phyloP scores from a whole-genome alignment of 2,797 vertebrate species.

The Syngnathus acus region DNA sequence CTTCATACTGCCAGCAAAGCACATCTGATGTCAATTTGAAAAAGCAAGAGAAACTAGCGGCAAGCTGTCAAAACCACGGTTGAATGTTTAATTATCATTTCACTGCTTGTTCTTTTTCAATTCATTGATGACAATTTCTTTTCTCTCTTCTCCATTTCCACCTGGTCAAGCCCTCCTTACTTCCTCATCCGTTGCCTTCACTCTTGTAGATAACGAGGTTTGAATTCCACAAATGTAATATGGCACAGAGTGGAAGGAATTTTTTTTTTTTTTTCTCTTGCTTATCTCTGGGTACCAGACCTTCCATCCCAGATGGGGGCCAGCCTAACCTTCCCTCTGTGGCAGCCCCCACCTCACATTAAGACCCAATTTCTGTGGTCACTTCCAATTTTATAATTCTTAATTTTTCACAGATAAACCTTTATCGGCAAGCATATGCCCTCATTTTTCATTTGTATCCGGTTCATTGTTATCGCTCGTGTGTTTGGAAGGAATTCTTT shows the following conservation, averaged over 20 bases:
- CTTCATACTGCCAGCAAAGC: too few relatives aligned
- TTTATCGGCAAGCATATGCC: not conserved
- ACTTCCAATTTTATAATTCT: conserved; percentile 23
- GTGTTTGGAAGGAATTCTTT: too few relatives aligned
- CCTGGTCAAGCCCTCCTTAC: conserved; percentile 12
- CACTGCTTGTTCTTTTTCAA: conserved; percentile 18
- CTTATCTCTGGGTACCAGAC: conserved; percentile 66
- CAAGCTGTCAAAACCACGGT: not conserved
- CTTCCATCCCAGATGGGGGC: conserved; percentile 51
- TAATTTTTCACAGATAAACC: not conserved
- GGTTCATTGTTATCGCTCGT: not conserved
- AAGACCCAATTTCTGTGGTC: conserved; percentile 16
- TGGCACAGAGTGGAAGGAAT: conserved; percentile 44
- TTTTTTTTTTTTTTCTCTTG: conserved; percentile 35
- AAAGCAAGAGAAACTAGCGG: not conserved
- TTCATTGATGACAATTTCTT: not conserved
- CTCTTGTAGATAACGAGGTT: conserved; percentile 55
- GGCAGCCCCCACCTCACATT: conserved; percentile 8
- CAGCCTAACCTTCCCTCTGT: conserved; percentile 44
- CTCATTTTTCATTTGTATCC: not conserved
- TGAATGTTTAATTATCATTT: not conserved
- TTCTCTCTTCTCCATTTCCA: conserved; percentile 8
- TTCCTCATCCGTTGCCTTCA: conserved; percentile 5
- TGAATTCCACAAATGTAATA: conserved; percentile 65
- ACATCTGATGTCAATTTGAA: too few relatives aligned